Evolutionary conservation across 2,797 vertebrate species (phyloP).

Genomic region (Coreius guichenoti): DNA sequence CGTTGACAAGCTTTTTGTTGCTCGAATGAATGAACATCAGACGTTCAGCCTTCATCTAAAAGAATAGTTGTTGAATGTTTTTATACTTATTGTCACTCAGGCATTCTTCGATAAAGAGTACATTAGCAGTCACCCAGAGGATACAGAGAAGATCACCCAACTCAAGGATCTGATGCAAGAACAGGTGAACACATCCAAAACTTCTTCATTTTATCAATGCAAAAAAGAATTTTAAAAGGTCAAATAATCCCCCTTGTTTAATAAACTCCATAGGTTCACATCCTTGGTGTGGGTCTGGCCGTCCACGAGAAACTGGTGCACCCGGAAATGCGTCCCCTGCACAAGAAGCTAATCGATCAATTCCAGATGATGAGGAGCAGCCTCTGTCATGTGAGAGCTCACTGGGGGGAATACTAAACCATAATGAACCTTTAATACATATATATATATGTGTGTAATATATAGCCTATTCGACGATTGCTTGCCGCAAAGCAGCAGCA

Average conservation of each 20-base stretch:
- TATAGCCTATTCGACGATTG: too few relatives aligned
- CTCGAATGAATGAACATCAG: neutral
- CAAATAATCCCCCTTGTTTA: neutral
- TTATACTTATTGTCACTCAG: conserved; percentile 68
- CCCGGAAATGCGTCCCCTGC: conserved; percentile 97
- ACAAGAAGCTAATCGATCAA: conserved; percentile 98
- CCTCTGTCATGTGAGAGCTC: conserved; percentile 90
- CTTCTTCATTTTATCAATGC: neutral
- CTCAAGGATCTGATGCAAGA: conserved; percentile 99
- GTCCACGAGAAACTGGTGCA: conserved; percentile 98
- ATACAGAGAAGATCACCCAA: conserved; percentile 94
- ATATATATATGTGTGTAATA: too few relatives aligned
- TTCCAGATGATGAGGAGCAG: conserved; percentile 99
- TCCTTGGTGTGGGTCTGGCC: conserved; percentile 93
- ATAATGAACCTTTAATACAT: too few relatives aligned
- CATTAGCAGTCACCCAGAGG: conserved; percentile 93
- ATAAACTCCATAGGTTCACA: conserved; percentile 83
- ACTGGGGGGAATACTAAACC: too few relatives aligned
- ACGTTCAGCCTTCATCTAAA: neutral
- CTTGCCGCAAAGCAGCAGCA: too few relatives aligned
- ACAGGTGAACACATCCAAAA: conserved; percentile 80
- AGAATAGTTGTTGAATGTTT: neutral
- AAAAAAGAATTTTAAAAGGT: neutral
- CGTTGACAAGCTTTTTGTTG: neutral
- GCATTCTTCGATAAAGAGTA: conserved; percentile 99